Evolutionary conservation across 2,888 invertebrate species (phyloP).

Genomic region (Amiota mariae): DNA sequence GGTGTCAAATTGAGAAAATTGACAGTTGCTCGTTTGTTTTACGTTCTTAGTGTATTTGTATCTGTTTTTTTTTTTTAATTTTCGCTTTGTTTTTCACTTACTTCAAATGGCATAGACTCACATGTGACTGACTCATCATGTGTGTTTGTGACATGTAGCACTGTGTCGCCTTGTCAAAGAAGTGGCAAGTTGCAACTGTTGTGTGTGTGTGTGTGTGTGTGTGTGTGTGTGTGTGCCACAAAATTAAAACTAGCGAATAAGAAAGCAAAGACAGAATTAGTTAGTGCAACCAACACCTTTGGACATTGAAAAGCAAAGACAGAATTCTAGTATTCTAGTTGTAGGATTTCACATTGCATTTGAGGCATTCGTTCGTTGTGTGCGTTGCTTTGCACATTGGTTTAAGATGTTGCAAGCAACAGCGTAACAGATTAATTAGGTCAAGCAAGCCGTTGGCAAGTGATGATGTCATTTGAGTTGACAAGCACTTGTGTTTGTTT

Average conservation of each 20-base stretch:
- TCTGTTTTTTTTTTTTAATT: not conserved
- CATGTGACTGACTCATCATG: conserved; percentile 1
- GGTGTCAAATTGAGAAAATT: conserved; percentile 48
- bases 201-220: too few species aligned
- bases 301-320: not conserved
- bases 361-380: not conserved
- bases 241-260: not conserved
- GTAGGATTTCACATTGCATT: not conserved
- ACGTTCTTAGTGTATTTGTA: not conserved
- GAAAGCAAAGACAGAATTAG: not conserved
- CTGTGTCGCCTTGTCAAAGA: not conserved
- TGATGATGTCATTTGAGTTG: not conserved
- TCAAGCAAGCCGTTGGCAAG: conserved; percentile 12
- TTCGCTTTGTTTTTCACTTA: too few species aligned
- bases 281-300: not conserved
- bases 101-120: not conserved
- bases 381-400: not conserved
- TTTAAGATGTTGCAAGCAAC: not conserved
- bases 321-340: not conserved
- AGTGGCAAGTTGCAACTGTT: conserved; percentile 11
- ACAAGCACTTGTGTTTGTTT: not conserved
- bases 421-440: conserved; percentile 16
- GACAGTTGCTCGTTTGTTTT: conserved; percentile 48
- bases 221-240: not conserved
- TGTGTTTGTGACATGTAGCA: not conserved